Base-by-base conservation (phyloP, 1,140 invertebrate genomes). In the Mizuhopecten yessoensis region DNA sequence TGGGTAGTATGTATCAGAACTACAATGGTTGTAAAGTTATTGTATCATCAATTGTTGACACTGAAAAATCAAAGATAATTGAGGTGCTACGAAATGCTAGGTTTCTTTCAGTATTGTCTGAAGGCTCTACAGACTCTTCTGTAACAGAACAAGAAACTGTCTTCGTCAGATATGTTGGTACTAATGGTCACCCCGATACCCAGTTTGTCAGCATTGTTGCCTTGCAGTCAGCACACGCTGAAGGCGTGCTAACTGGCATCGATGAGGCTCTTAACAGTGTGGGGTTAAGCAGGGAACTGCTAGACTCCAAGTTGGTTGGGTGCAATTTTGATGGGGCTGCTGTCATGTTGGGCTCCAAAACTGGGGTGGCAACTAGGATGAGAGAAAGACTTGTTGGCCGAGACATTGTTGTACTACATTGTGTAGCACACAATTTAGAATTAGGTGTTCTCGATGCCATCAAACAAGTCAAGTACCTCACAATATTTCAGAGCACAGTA, bases 271-370 rank as follows among this genome's bases (percentile, higher is more conserved):
- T 90, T 34, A 11, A n/a, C 0, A 87, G 45, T 10, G 1, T 87
- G 39, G 34, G 45, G 36, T 33, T 90, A 10, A 90, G 20, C 33
- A 34, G 33, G 13, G 86, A 90, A 29, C 39, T 45, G 2, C 34
- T 90, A 23, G 34, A 90, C 11, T 29, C 86, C 0, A 87, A 87
- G 0, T 29, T 9, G 2, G n/a, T 86, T 29, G 86, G 89, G n/a
- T 87, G 87, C 29, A 88, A 88, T 91, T 91, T 88, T 89, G 88
- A 91, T 89, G 90, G 88, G n/a, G 90, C 90, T 13, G 88, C 90
- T 29, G 87, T 86, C 23, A 88, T 88, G 34, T 49, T 88, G 23
- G 86, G 87, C 29, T 36, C n/a, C 45, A 90, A 90, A 90, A 34
- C 2, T 33, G 87, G 88, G 5, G 90, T 89, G 33, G 42, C 89